Conservation (phyloP, 2,797 vertebrate genomes). For the Merluccius polli region DNA sequence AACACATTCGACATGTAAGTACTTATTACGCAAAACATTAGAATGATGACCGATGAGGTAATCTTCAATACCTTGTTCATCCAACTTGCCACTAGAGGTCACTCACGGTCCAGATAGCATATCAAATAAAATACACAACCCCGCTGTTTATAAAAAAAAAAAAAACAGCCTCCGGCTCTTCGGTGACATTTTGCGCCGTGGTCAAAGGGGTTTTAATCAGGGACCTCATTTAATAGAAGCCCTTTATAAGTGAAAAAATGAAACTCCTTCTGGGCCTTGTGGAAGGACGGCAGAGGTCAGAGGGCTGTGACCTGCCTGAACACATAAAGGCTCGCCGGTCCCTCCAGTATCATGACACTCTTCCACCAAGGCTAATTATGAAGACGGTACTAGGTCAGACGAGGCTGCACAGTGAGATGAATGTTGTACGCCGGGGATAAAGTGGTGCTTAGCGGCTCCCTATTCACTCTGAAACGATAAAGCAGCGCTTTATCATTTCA, state of each 20-base stretch:
- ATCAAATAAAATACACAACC: background rate
- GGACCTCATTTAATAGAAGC: constrained; percentile 6
- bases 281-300: background rate
- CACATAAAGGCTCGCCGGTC: background rate
- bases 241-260: background rate
- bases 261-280: background rate
- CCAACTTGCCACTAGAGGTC: constrained; percentile 57
- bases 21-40: background rate
- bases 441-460: background rate
- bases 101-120: constrained; percentile 25
- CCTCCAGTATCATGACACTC: background rate
- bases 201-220: constrained; percentile 9
- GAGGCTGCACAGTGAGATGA: background rate
- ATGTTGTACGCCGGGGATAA: background rate
- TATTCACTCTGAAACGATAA: too few species aligned
- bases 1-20: background rate
- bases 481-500: background rate
- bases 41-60: background rate
- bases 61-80: background rate
- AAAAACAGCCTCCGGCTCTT: background rate
- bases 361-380: constrained; percentile 14
- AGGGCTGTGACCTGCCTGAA: background rate
- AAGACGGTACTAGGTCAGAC: background rate
- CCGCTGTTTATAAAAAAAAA: background rate
- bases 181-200: constrained; percentile 6